Percentiles rank a stretch among this genome's conserved stretches.
phyloP scores from a whole-genome alignment of 37 sponge, comb jelly and placozoan species.

The Chondrosia reniformis region DNA sequence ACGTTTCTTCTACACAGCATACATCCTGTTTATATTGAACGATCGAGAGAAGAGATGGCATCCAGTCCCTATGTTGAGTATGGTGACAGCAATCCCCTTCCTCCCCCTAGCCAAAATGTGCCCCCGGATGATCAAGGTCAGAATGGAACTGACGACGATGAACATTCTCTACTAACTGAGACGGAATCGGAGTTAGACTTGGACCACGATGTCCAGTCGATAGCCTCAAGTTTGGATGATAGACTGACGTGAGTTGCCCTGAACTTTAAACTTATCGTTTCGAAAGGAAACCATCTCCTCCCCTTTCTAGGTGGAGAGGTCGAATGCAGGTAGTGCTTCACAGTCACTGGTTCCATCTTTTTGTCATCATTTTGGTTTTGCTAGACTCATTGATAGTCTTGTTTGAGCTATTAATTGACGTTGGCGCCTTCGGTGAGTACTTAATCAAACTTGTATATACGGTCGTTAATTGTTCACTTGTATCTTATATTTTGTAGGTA shows the following conservation, averaged over 20 bases:
- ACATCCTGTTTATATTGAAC: too few relatives aligned
- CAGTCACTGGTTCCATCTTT: conserved; percentile 55
- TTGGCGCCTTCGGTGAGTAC: conserved; percentile 76
- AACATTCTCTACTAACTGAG: conserved; percentile 15
- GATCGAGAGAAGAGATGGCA: too few relatives aligned
- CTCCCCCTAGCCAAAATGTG: too few relatives aligned
- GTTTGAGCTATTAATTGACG: conserved; percentile 82
- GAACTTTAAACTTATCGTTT: too few relatives aligned
- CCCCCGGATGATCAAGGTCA: too few relatives aligned
- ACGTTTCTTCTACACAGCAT: too few relatives aligned
- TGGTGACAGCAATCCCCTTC: too few relatives aligned
- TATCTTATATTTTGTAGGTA: conserved; percentile 56
- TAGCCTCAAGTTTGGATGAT: conserved; percentile 11
- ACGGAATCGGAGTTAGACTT: conserved; percentile 11
- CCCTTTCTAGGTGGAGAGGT: conserved; percentile 64
- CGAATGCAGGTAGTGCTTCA: conserved; percentile 72
- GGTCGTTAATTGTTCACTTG: too few relatives aligned
- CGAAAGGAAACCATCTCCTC: not conserved
- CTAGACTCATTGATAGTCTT: conserved; percentile 83
- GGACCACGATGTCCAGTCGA: not conserved
- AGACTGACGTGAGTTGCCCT: conserved; percentile 11
- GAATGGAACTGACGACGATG: not conserved
- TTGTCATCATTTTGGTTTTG: conserved; percentile 66
- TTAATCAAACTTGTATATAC: too few relatives aligned
- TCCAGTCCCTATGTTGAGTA: too few relatives aligned